Evolutionary conservation across 2,797 vertebrate genomes (phyloP).

Genomic region (Ispidina lecontei): DNA sequence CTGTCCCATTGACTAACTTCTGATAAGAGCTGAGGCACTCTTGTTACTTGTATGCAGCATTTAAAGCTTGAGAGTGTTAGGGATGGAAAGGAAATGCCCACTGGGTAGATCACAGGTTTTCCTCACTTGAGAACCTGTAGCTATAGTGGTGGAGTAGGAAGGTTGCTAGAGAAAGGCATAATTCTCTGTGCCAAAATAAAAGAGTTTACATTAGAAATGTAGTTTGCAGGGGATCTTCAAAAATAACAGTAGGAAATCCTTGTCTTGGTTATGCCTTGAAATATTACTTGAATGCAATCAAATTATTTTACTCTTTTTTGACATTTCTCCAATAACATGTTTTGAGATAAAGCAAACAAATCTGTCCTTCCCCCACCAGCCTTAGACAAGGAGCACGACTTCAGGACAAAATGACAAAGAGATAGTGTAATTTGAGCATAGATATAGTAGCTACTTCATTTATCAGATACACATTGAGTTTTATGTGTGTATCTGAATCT

Average conservation of each 20-base stretch:
- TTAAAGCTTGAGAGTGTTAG: background rate
- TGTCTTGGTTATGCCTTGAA: background rate
- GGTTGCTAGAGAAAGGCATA: background rate
- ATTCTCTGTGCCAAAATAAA: background rate
- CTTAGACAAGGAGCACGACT: background rate
- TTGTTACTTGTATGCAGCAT: background rate
- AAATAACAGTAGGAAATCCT: background rate
- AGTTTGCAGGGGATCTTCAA: background rate
- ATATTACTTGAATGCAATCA: background rate
- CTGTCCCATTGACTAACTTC: background rate
- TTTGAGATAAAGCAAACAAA: constrained; percentile 4
- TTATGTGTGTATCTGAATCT: background rate
- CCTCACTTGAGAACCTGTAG: background rate
- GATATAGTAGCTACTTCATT: background rate
- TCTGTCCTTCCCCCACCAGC: background rate
- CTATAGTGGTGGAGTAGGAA: background rate
- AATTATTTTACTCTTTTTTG: background rate
- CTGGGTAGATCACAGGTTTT: background rate
- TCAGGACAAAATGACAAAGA: background rate
- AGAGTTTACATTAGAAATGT: background rate
- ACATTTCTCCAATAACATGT: background rate
- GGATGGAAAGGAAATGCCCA: background rate
- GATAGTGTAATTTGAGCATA: background rate
- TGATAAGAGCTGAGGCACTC: background rate
- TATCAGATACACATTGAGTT: background rate